These are phyloP conservation scores for human (Homo sapiens) DNA, from an alignment of 2,113 vertebrate genomes.

Conservation along the genomic window GRCh38 chr5:143977001-143977500, in stretches of 20 bases:
- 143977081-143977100: background rate
- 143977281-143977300: background rate
- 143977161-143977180: background rate
- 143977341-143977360: background rate
- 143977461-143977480: background rate
- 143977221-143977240: background rate
- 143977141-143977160: background rate
- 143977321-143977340: background rate
- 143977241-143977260: background rate
- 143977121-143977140: background rate
- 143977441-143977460: background rate
- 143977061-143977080: background rate
- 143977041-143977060: background rate
- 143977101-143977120: background rate
- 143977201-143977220: background rate
- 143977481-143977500: conserved; percentile 8
- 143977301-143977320: background rate
- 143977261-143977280: background rate
- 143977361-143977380: conserved; percentile 15
- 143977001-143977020: background rate
- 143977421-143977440: background rate
- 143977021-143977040: background rate
- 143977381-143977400: conserved; percentile 3
- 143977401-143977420: background rate
- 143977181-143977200: background rate